Evolutionary conservation across 2,113 vertebrate species (phyloP).

Genomic region (Platanista minor): DNA sequence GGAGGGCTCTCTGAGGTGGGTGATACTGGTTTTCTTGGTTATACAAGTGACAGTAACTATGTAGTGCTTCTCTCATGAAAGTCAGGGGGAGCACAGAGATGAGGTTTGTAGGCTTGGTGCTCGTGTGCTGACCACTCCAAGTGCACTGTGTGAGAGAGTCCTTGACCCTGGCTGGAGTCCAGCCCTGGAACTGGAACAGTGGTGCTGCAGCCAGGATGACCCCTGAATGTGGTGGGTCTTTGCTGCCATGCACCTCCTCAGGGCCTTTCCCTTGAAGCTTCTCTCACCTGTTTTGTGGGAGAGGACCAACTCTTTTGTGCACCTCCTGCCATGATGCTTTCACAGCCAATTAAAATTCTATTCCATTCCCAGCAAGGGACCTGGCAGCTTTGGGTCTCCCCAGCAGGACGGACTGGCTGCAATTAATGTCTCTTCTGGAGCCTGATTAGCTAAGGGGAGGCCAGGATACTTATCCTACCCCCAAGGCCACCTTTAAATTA

Average conservation of each 20-base stretch:
- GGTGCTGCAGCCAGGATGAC: not conserved
- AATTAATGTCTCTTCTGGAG: slow-evolving; percentile 72
- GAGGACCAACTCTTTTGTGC: not conserved
- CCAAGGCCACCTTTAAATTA: slow-evolving; percentile 50
- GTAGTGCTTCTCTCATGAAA: not conserved
- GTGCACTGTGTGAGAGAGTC: not conserved
- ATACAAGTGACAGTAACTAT: not conserved
- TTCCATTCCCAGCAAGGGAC: slow-evolving; percentile 69
- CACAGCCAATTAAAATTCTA: slow-evolving; percentile 75
- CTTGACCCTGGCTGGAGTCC: not conserved
- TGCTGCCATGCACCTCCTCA: not conserved
- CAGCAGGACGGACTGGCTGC: slow-evolving; percentile 63
- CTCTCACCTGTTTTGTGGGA: slow-evolving; percentile 18
- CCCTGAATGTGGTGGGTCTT: not conserved
- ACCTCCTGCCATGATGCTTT: slow-evolving; percentile 67
- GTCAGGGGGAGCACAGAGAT: not conserved
- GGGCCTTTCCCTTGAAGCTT: slow-evolving; percentile 7
- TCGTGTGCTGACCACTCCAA: not conserved
- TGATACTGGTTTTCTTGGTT: not conserved
- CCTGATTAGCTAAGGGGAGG: slow-evolving; percentile 59
- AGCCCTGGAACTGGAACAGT: not conserved
- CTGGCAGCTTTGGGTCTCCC: slow-evolving; percentile 73
- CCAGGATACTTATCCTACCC: slow-evolving; percentile 26
- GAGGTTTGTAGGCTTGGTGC: not conserved
- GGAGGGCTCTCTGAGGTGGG: not conserved